phyloP scores from a whole-genome alignment of 2,888 invertebrate genomes.

The Noctua comes region DNA sequence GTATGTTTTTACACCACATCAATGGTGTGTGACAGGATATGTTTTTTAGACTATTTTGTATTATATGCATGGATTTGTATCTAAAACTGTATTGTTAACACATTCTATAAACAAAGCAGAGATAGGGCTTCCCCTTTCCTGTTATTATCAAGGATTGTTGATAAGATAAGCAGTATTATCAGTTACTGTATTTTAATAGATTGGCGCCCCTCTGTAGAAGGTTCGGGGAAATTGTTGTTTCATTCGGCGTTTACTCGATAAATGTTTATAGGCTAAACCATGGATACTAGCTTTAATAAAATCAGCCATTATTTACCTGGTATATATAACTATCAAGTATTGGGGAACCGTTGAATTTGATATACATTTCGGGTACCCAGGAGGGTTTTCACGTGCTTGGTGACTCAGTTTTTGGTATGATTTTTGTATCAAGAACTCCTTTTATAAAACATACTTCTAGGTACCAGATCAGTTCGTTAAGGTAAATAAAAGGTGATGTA shows the following conservation, averaged over 20 bases:
- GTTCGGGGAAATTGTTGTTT: slow-evolving; percentile 1
- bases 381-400: background rate
- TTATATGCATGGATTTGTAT: background rate
- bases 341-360: background rate
- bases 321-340: background rate
- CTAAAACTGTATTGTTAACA: slow-evolving; percentile 19
- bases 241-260: slow-evolving; percentile 22
- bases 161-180: slow-evolving; percentile 44
- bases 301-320: background rate
- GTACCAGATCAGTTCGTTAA: background rate
- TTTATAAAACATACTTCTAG: background rate
- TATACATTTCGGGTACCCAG: background rate
- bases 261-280: background rate
- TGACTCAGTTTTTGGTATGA: background rate
- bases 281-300: slow-evolving; percentile 14
- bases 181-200: slow-evolving; percentile 10
- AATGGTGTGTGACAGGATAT: background rate
- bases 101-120: background rate
- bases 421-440: background rate
- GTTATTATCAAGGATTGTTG: slow-evolving; percentile 28
- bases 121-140: slow-evolving; percentile 28
- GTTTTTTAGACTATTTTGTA: background rate
- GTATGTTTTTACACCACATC: background rate
- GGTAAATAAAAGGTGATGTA: background rate
- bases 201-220: background rate